Evolutionary conservation across 2,113 vertebrate species (phyloP).

Genomic region (Pseudorhombus dupliciocellatus): DNA sequence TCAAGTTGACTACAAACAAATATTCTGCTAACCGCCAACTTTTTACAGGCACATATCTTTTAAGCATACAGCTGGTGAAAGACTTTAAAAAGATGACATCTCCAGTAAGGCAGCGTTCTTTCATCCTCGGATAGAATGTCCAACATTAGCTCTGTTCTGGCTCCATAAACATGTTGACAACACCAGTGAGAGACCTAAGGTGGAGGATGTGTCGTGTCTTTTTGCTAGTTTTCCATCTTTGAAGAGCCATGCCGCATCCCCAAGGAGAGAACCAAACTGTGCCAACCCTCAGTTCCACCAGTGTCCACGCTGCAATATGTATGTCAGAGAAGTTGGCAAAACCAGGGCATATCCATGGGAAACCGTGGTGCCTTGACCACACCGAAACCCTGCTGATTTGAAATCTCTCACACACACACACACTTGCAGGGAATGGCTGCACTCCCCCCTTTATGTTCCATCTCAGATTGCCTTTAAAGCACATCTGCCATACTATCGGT

Average conservation of each 20-base stretch:
- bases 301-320: neutral
- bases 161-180: slow-evolving; percentile 49
- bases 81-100: slow-evolving; percentile 8
- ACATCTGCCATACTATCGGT: slow-evolving; percentile 33
- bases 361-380: slow-evolving; percentile 33
- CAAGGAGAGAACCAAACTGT: slow-evolving; percentile 23
- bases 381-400: slow-evolving; percentile 39
- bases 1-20: neutral
- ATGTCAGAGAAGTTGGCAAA: slow-evolving; percentile 6
- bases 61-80: slow-evolving; percentile 28
- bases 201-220: slow-evolving; percentile 23
- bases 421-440: slow-evolving; percentile 26
- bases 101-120: slow-evolving; percentile 23
- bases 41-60: slow-evolving; percentile 35
- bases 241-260: slow-evolving; percentile 33
- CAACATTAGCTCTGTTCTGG: slow-evolving; percentile 17
- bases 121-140: slow-evolving; percentile 32
- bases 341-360: slow-evolving; percentile 24
- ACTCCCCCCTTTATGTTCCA: slow-evolving; percentile 28
- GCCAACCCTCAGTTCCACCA: slow-evolving; percentile 16
- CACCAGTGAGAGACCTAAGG: slow-evolving; percentile 25
- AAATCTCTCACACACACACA: slow-evolving; percentile 23
- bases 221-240: slow-evolving; percentile 32
- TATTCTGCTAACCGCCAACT: neutral
- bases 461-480: slow-evolving; percentile 29